Conservation (phyloP, 1,140 invertebrate species). For the Triops longicaudatus region DNA sequence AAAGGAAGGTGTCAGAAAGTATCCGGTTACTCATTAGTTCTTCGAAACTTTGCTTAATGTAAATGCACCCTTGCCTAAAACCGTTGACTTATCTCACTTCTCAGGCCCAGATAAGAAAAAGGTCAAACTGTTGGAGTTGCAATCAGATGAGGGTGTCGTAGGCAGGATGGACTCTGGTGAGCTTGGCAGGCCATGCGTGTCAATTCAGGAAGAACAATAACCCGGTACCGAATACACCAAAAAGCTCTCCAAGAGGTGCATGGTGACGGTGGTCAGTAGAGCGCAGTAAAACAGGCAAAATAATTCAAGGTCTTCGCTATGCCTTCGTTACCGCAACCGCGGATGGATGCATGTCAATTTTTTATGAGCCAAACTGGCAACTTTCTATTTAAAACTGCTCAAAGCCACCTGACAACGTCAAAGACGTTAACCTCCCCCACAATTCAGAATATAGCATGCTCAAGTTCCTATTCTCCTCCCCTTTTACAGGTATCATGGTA, state of each 20-base stretch:
- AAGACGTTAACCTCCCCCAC: no score
- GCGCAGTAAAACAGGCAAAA: not conserved
- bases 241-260: not conserved
- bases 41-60: no score
- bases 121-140: not conserved
- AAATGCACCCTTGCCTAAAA: no score
- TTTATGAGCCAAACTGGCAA: not conserved
- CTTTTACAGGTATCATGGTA: not conserved
- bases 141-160: not conserved
- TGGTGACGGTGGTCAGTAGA: not conserved
- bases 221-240: not conserved
- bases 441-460: not conserved
- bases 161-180: not conserved
- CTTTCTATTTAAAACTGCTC: not conserved
- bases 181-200: conserved; percentile 5
- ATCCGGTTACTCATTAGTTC: no score
- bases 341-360: not conserved
- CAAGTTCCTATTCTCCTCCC: not conserved
- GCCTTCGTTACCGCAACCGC: not conserved
- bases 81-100: not conserved
- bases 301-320: not conserved
- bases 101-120: not conserved
- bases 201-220: not conserved
- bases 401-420: not conserved
- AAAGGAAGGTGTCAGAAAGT: no score